Conservation (phyloP, 2,113 vertebrate species). For the Macrotus californicus region DNA sequence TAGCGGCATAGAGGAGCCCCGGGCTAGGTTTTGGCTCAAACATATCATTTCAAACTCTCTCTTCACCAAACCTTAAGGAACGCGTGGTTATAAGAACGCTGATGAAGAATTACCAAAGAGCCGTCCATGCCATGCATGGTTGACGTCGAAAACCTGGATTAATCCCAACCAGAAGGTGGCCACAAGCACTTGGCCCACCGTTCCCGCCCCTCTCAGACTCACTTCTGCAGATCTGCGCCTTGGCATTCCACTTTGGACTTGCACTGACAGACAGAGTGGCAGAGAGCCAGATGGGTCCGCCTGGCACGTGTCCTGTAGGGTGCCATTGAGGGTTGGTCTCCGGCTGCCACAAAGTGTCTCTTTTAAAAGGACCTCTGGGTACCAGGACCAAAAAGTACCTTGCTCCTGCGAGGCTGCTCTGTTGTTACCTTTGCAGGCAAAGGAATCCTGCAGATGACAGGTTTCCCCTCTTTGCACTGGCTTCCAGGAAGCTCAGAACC, state of each 20-base stretch:
- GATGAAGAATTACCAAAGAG: constrained; percentile 12
- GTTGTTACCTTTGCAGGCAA: not conserved
- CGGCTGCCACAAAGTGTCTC: not conserved
- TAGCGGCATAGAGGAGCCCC: not conserved
- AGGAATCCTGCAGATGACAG: not conserved
- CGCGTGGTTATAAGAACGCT: not conserved
- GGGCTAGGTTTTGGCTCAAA: not conserved
- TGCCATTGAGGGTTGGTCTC: not conserved
- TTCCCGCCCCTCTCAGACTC: not conserved
- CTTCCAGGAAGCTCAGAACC: not conserved
- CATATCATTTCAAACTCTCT: not conserved
- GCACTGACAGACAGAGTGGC: not conserved
- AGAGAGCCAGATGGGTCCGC: not conserved
- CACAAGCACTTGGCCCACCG: not conserved
- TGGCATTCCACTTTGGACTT: not conserved
- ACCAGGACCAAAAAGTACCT: not conserved
- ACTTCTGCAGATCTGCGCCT: not conserved
- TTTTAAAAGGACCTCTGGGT: not conserved
- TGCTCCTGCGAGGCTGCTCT: not conserved
- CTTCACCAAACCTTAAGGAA: not conserved
- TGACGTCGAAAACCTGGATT: not conserved
- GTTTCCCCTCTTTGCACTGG: not conserved
- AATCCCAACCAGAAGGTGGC: not conserved
- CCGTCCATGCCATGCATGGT: not conserved
- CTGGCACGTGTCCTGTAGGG: not conserved